phyloP scores from a whole-genome alignment of 64 coral and sea anemone genomes.

The Montipora foliosa region DNA sequence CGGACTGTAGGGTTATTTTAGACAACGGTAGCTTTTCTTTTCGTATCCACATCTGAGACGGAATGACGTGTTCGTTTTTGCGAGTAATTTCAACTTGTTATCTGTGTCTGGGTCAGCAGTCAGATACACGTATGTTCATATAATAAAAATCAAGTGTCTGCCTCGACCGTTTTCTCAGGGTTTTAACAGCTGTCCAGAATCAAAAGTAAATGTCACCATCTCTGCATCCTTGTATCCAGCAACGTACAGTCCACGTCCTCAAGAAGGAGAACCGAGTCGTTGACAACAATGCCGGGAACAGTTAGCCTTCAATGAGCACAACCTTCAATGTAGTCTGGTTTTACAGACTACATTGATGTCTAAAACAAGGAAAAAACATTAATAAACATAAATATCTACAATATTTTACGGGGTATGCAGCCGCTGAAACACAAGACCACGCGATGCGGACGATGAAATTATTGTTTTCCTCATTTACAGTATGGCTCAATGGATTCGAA shows the following conservation, averaged over 20 bases:
- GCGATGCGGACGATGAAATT: too few species aligned
- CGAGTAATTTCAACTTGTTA: neutral
- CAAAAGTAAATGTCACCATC: slow-evolving; percentile 29
- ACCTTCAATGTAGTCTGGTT: slow-evolving; percentile 39
- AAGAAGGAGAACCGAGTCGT: slow-evolving; percentile 29
- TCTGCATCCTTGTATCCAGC: slow-evolving; percentile 30
- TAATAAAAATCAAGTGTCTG: slow-evolving; percentile 2
- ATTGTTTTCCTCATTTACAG: too few species aligned
- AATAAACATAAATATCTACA: too few species aligned
- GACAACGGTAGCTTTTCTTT: slow-evolving; percentile 2
- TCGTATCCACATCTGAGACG: slow-evolving; percentile 27
- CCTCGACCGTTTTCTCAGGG: neutral
- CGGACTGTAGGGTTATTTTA: slow-evolving; percentile 21
- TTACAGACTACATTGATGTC: slow-evolving; percentile 9
- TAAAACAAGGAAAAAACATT: neutral
- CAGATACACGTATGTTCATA: slow-evolving; percentile 10
- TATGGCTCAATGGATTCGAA: too few species aligned
- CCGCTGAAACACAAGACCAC: too few species aligned
- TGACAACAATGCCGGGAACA: slow-evolving; percentile 21
- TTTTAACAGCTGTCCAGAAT: slow-evolving; percentile 1
- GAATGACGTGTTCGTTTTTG: slow-evolving; percentile 1
- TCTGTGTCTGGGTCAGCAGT: neutral
- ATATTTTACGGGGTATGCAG: too few species aligned
- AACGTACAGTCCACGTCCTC: neutral
- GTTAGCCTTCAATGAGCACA: neutral